phyloP scores from a whole-genome alignment of 2,888 invertebrate genomes.

The Quadriops clusia region DNA sequence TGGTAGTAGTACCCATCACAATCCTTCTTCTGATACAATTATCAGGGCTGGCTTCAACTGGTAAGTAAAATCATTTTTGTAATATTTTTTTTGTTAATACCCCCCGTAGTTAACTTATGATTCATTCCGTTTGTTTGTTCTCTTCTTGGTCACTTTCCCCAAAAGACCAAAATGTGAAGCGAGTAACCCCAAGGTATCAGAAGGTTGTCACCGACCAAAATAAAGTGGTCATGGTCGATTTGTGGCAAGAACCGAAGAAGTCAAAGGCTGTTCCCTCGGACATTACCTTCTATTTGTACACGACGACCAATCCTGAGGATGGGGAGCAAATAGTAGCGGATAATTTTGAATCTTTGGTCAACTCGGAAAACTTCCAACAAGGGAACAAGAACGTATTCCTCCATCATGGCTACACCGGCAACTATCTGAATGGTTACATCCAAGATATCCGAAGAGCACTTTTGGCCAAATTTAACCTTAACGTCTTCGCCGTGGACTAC shows the following conservation, averaged over 20 bases:
- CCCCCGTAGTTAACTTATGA: too few species aligned
- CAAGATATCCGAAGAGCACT: constrained; percentile 11
- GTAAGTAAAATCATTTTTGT: too few species aligned
- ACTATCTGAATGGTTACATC: constrained; percentile 10
- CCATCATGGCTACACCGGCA: constrained; percentile 15
- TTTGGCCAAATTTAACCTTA: constrained; percentile 11
- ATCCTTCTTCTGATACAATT: too few species aligned
- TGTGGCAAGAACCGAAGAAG: constrained; percentile 5
- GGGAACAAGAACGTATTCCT: constrained; percentile 12
- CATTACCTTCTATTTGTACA: constrained; percentile 10
- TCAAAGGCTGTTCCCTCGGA: constrained; percentile 2
- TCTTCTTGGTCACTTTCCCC: too few species aligned
- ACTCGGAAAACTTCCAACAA: constrained; percentile 12
- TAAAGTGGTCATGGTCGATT: too few species aligned
- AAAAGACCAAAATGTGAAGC: too few species aligned
- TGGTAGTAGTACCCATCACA: too few species aligned
- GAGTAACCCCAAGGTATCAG: too few species aligned
- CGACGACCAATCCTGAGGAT: constrained; percentile 7
- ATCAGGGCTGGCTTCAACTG: too few species aligned
- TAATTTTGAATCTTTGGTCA: constrained; percentile 9
- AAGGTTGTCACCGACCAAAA: too few species aligned
- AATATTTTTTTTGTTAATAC: too few species aligned
- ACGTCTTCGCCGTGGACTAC: constrained; percentile 16
- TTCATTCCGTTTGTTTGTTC: too few species aligned
- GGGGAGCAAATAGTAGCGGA: constrained; percentile 7